A percentile compares a stretch with the other conserved stretches of the same genome.
These are phyloP conservation scores for Tenthredo amoena DNA, from an alignment of 2,888 invertebrate genomes.

Conservation along the genomic window DNA sequence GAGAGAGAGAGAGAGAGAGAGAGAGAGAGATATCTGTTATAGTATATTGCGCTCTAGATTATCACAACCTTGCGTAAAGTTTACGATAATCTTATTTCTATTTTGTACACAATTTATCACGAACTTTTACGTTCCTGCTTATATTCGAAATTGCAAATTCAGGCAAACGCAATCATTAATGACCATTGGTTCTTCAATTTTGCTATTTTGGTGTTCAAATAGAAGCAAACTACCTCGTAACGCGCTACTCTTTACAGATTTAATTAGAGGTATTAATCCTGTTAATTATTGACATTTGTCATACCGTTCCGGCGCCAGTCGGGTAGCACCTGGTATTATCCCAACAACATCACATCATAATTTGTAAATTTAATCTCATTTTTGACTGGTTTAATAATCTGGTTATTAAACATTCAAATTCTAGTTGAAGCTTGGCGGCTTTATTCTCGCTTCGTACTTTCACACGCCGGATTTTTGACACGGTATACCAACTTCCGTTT, in stretches of 20 bases:
- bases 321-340: neutral
- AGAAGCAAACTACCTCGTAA: neutral
- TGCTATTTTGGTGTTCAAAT: neutral
- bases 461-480: neutral
- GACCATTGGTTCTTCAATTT: neutral
- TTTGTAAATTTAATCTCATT: constrained; percentile 23
- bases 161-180: neutral
- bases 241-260: neutral
- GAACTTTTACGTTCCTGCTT: neutral
- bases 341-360: neutral
- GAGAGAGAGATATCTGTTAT: constrained; percentile 3
- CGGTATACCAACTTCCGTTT: neutral
- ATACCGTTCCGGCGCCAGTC: neutral
- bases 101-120: neutral
- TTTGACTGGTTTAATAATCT: neutral
- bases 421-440: neutral
- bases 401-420: constrained; percentile 29
- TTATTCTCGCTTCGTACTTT: neutral
- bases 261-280: constrained; percentile 21
- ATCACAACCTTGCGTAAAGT: neutral
- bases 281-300: constrained; percentile 24
- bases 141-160: neutral
- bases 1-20: constrained; percentile 39
- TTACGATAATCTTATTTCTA: neutral
- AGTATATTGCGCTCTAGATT: neutral